Conservation (phyloP, 1,140 invertebrate genomes). For the Limonius californicus region DNA sequence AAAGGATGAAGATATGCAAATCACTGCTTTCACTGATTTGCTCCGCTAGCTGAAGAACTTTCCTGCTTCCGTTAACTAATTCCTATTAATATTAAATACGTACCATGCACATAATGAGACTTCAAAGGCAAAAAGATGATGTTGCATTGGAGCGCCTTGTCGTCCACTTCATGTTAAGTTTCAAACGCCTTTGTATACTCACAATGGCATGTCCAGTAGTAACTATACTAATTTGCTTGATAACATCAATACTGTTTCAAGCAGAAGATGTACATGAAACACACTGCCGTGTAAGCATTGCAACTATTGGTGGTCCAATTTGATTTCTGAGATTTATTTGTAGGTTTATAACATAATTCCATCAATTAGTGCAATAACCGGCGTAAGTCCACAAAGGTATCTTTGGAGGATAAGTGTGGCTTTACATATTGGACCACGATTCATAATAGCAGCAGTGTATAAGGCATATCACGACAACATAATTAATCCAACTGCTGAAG, state of each 20-base stretch:
- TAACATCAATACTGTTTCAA: slow-evolving; percentile 83
- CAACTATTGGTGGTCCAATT: not conserved
- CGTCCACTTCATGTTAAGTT: slow-evolving; percentile 43
- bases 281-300: slow-evolving; percentile 73
- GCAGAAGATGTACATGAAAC: slow-evolving; percentile 90
- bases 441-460: slow-evolving; percentile 80
- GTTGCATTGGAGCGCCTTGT: slow-evolving; percentile 25
- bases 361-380: slow-evolving; percentile 88
- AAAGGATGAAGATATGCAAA: too few species aligned
- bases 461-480: slow-evolving; percentile 74
- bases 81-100: not conserved
- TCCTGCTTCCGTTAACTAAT: not conserved
- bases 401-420: slow-evolving; percentile 89
- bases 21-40: not conserved
- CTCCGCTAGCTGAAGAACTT: not conserved
- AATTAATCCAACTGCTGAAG: slow-evolving; percentile 47
- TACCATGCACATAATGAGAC: slow-evolving; percentile 12
- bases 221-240: slow-evolving; percentile 78
- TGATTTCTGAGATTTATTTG: slow-evolving; percentile 24
- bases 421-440: slow-evolving; percentile 81
- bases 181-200: slow-evolving; percentile 70
- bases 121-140: slow-evolving; percentile 15
- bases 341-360: slow-evolving; percentile 89
- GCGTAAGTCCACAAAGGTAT: slow-evolving; percentile 86
- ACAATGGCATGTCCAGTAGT: slow-evolving; percentile 77